Evolutionary conservation across 1,140 invertebrate species (phyloP), one percentile per base, ranked within the genome.

Genomic region (Gonioctena quinquepunctata): DNA sequence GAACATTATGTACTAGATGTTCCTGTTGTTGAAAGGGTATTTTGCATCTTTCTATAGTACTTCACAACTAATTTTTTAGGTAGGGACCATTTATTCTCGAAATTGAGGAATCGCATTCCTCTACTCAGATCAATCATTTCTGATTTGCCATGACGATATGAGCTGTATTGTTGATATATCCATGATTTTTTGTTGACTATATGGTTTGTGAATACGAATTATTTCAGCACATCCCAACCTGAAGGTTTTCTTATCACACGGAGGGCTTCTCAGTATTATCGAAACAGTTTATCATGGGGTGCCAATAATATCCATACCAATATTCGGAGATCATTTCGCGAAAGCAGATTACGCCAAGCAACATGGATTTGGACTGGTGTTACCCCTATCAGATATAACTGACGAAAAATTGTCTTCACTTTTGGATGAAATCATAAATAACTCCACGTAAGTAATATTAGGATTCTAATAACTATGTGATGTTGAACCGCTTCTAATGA

Each of bases 211-310:
- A n/a, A n/a, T n/a, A n/a, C n/a, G n/a, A n/a, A 16, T 16, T 2
- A 7, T 69, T 73, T 56, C 56, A 79, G 84, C 77, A 33, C 87
- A 89, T 77, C 81, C 83, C 11, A 86, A 87, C 68, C 74, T 84
- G 5, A 83, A 83, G 76, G 64, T 86, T 5, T 89, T 89, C 72
- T 82, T 90, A 8, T 85, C 85, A 2, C 88, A 90, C 72, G 88
- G 88, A 48, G 89, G 88, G 19, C 79, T 87, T 52, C 81, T 88
- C 60, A 84, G 88, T 18, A 83, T 81, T 13, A 84, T 82, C 54
- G 89, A 89, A 79, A 84, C 85, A 1, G 73, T 88, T 22, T 85
- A 86, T 71, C 82, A 84, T 74, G 87, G 84, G 0, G 83, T 86
- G 2, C 88, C 88, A 11, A 76, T 89, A 22, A 50, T 90, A 3